Percentiles rank a stretch among this genome's conserved stretches.
phyloP scores from a whole-genome alignment of 2,888 invertebrate species.

The Drosophila niveifrons region DNA sequence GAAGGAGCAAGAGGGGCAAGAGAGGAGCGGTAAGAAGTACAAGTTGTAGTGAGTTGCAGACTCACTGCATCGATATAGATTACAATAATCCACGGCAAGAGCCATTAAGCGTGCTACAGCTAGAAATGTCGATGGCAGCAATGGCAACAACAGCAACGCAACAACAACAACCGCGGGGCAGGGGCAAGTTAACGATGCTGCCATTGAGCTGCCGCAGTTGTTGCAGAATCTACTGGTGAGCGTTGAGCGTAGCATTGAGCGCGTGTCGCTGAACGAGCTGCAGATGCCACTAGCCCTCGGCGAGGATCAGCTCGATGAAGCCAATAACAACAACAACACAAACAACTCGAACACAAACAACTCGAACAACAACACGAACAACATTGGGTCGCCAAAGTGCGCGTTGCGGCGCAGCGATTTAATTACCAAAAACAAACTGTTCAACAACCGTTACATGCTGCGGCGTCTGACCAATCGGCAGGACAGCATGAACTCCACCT shows the following conservation, averaged over 20 bases:
- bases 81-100: constrained; percentile 74
- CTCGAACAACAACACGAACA: constrained; percentile 57
- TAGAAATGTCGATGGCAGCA: constrained; percentile 80
- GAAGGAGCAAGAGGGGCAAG: constrained; percentile 28
- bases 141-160: constrained; percentile 64
- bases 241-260: constrained; percentile 89
- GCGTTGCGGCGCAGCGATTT: constrained; percentile 85
- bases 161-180: constrained; percentile 49
- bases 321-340: constrained; percentile 54
- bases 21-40: constrained; percentile 10
- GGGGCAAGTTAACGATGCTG: constrained; percentile 73
- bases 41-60: constrained; percentile 74
- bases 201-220: constrained; percentile 87
- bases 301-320: constrained; percentile 64
- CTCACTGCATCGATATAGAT: constrained; percentile 84
- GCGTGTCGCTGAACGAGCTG: constrained; percentile 89
- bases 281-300: constrained; percentile 88
- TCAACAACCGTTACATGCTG: constrained; percentile 85
- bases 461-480: constrained; percentile 84
- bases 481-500: constrained; percentile 84
- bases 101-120: constrained; percentile 83
- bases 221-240: constrained; percentile 89
- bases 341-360: constrained; percentile 10
- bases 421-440: constrained; percentile 85
- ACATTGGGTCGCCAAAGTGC: constrained; percentile 85